phyloP scores from a whole-genome alignment of 1,140 invertebrate species.

The Zelostemma sp. region DNA sequence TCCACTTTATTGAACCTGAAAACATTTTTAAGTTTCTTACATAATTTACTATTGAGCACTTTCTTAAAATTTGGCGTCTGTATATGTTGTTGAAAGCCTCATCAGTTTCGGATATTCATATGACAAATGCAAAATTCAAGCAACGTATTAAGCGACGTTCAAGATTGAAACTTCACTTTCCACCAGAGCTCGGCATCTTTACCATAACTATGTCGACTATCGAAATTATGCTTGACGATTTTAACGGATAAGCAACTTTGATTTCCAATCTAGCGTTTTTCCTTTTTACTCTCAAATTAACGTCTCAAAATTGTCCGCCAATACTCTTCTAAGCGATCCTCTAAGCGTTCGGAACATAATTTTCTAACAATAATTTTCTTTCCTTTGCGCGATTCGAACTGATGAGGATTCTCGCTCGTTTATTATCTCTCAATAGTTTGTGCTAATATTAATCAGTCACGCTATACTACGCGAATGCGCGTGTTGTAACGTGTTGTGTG shows the following conservation, averaged over 20 bases:
- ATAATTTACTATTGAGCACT: too few relatives aligned
- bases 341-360: neutral
- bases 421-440: conserved; percentile 30
- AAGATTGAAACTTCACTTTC: conserved; percentile 20
- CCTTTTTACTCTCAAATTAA: conserved; percentile 17
- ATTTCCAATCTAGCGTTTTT: conserved; percentile 45
- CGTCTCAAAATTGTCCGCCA: neutral
- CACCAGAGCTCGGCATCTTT: conserved; percentile 43
- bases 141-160: conserved; percentile 29
- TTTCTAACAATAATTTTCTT: conserved; percentile 9
- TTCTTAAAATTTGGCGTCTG: too few relatives aligned
- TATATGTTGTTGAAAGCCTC: conserved; percentile 12
- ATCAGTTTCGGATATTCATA: conserved; percentile 22
- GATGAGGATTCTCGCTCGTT: conserved; percentile 22
- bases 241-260: conserved; percentile 48
- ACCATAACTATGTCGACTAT: conserved; percentile 55
- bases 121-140: conserved; percentile 22
- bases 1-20: too few relatives aligned
- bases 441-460: conserved; percentile 31
- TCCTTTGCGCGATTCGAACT: conserved; percentile 31
- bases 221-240: conserved; percentile 55
- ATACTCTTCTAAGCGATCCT: neutral
- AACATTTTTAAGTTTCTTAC: too few relatives aligned
- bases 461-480: conserved; percentile 30
- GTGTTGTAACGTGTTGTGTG: conserved; percentile 22